These are phyloP conservation scores for Peromyscus leucopus DNA, from an alignment of 2,113 vertebrate genomes.

Conservation along the genomic window DNA sequence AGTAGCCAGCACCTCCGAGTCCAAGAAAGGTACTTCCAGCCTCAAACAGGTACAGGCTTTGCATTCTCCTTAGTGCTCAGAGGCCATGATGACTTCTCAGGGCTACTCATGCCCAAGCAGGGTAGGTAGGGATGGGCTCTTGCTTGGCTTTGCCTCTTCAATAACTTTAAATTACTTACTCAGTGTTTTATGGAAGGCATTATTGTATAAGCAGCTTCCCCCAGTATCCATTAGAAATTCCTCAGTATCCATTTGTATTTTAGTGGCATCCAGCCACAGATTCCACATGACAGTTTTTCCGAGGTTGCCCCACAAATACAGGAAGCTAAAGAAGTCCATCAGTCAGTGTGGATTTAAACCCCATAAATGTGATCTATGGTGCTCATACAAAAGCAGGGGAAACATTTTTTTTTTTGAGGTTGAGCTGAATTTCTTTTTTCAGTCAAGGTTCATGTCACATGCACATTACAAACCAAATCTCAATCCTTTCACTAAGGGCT, in stretches of 20 bases:
- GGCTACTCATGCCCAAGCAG: not conserved
- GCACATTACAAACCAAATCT: constrained; percentile 48
- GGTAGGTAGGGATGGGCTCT: not conserved
- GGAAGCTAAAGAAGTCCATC: constrained; percentile 51
- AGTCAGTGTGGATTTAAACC: constrained; percentile 55
- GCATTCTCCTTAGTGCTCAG: fast-evolving
- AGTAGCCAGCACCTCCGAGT: not conserved
- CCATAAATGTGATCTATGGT: constrained; percentile 51
- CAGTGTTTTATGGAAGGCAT: constrained; percentile 60
- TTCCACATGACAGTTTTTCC: not conserved
- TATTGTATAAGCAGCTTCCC: constrained; percentile 47
- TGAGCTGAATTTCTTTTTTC: constrained; percentile 60
- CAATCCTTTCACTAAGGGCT: not conserved
- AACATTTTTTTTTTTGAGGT: constrained; percentile 48
- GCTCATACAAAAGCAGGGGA: constrained; percentile 63
- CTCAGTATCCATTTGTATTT: constrained; percentile 54
- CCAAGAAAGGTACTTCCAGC: not conserved
- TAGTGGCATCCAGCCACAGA: constrained; percentile 38
- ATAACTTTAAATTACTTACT: constrained; percentile 57
- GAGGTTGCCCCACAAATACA: constrained; percentile 36
- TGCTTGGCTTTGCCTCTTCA: not conserved
- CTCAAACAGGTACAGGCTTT: not conserved
- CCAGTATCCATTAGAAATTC: constrained; percentile 70
- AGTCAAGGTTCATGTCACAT: constrained; percentile 18
- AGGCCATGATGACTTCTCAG: not conserved